Percentiles rank a stretch among this genome's conserved stretches.
Conservation (phyloP, 2,888 invertebrate genomes). For the Ligdia adustata region DNA sequence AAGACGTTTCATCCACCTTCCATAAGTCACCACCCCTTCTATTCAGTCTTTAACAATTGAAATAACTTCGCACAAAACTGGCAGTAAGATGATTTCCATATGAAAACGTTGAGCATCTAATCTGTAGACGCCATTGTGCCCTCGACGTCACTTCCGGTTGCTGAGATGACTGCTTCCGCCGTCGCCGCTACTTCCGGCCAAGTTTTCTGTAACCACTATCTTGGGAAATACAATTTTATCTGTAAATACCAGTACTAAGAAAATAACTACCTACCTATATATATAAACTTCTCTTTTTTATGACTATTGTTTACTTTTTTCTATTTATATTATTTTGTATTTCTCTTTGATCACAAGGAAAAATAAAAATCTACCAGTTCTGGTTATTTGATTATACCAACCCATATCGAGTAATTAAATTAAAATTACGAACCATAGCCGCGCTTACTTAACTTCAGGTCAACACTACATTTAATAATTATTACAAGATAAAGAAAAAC, state of each 20-base stretch:
- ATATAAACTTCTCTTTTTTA: too few relatives aligned
- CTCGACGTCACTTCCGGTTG: slow-evolving; percentile 56
- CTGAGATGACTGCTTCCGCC: slow-evolving; percentile 50
- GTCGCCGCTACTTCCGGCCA: slow-evolving; percentile 48
- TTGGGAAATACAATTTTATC: slow-evolving; percentile 22
- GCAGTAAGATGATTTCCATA: slow-evolving; percentile 36
- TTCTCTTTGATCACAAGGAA: too few relatives aligned
- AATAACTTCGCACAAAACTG: slow-evolving; percentile 29
- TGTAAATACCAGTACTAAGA: slow-evolving; percentile 5
- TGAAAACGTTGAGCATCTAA: slow-evolving; percentile 36
- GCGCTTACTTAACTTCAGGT: too few relatives aligned
- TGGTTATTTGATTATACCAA: too few relatives aligned
- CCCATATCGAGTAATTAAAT: too few relatives aligned
- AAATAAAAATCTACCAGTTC: too few relatives aligned
- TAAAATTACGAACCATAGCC: too few relatives aligned
- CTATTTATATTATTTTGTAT: too few relatives aligned
- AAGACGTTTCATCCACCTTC: slow-evolving; percentile 14
- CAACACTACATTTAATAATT: too few relatives aligned
- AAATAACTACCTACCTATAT: too few relatives aligned
- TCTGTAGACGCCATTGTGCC: slow-evolving; percentile 55
- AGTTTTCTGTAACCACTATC: slow-evolving; percentile 37
- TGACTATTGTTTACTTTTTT: too few relatives aligned
- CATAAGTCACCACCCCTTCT: slow-evolving; percentile 23
- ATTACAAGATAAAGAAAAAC: too few relatives aligned
- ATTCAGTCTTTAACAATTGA: slow-evolving; percentile 26